phyloP scores from a whole-genome alignment of 53 echinoderm and acorn worm genomes.

The Glandiceps talaboti region DNA sequence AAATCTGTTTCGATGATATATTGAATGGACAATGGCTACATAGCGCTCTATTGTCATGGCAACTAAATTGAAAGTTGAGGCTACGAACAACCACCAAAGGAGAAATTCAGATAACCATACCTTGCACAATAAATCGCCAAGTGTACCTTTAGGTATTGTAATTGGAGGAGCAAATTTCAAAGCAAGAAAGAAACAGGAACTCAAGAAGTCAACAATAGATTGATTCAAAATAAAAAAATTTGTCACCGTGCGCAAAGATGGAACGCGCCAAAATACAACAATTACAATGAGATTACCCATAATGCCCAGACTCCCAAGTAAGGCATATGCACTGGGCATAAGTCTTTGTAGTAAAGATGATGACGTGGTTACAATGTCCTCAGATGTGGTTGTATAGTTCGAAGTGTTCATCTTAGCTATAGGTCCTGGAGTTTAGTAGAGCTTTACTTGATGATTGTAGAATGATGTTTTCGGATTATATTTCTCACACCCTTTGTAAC shows the following conservation, averaged over 20 bases:
- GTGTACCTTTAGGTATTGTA: not conserved
- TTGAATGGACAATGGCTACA: constrained; percentile 11
- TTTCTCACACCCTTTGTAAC: too few species aligned
- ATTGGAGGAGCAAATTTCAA: not conserved
- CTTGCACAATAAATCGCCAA: constrained; percentile 2
- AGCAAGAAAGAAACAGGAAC: not conserved
- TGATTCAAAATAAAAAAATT: constrained; percentile 23
- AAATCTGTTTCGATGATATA: constrained; percentile 1
- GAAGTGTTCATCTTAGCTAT: too few species aligned
- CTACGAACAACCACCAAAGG: constrained; percentile 12
- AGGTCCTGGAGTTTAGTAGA: too few species aligned
- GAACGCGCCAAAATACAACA: not conserved
- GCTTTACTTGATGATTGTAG: too few species aligned
- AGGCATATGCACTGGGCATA: not conserved
- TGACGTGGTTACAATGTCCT: too few species aligned
- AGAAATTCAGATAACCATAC: constrained; percentile 14
- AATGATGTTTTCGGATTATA: too few species aligned
- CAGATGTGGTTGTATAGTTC: too few species aligned
- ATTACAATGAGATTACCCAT: constrained; percentile 16
- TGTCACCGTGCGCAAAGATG: not conserved
- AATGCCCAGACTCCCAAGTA: constrained; percentile 3
- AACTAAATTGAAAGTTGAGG: constrained; percentile 13
- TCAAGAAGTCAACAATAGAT: constrained; percentile 12
- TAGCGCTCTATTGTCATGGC: constrained; percentile 15
- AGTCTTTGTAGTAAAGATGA: not conserved